Evolutionary conservation across 2,113 vertebrate species (phyloP).

Genomic region (Cyanocitta stelleri): DNA sequence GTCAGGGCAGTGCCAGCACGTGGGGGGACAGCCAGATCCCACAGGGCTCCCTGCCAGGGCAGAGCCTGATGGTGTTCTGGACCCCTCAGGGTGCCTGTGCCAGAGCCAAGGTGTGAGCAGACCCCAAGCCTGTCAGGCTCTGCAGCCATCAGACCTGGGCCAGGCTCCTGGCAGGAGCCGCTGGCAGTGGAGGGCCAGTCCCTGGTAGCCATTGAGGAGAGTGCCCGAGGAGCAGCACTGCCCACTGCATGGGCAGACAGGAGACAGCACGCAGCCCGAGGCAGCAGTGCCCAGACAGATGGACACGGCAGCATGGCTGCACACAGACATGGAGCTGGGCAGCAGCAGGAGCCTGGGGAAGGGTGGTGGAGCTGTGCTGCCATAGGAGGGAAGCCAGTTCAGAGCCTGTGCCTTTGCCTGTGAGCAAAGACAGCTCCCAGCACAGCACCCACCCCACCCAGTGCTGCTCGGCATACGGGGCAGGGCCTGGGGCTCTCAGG

Average conservation of each 20-base stretch:
- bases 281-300: not conserved
- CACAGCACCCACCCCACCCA: too few species aligned
- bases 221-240: not conserved
- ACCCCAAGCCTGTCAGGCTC: not conserved
- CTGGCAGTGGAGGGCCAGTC: not conserved
- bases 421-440: not conserved
- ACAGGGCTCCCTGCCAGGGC: not conserved
- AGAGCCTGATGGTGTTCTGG: not conserved
- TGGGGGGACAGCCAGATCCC: not conserved
- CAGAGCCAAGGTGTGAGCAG: not conserved
- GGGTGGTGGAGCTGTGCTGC: not conserved
- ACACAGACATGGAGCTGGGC: rapidly evolving
- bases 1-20: not conserved
- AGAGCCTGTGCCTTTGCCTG: not conserved
- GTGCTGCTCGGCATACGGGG: rapidly evolving
- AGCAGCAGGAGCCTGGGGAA: not conserved
- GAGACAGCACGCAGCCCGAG: rapidly evolving
- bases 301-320: rapidly evolving
- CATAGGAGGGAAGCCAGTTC: rapidly evolving
- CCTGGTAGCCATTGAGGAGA: rapidly evolving
- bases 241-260: not conserved
- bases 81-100: not conserved
- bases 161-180: not conserved
- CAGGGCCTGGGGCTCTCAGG: not conserved
- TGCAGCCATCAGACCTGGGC: not conserved